Percentiles rank a stretch among this genome's conserved stretches.
Conservation (phyloP, 2,888 invertebrate genomes). For the Blastobasis adustella region DNA sequence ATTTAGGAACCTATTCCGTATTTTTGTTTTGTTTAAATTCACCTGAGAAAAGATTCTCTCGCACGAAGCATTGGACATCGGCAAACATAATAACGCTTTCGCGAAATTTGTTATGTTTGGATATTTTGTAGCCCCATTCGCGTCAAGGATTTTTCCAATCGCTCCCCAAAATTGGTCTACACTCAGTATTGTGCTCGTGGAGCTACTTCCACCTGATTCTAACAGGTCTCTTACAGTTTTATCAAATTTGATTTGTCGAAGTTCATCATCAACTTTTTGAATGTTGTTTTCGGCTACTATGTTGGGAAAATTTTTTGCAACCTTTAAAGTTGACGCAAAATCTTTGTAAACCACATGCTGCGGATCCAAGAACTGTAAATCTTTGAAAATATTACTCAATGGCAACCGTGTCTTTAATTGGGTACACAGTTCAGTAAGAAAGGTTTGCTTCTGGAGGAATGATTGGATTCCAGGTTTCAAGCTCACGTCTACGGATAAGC, state of each 20-base stretch:
- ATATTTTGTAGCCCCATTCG: slow-evolving; percentile 3
- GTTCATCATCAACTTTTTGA: slow-evolving; percentile 11
- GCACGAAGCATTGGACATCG: slow-evolving; percentile 6
- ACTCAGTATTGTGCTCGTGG: background rate
- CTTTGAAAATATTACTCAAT: slow-evolving; percentile 7
- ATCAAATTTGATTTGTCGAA: slow-evolving; percentile 8
- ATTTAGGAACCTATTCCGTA: background rate
- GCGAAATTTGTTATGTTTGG: slow-evolving; percentile 5
- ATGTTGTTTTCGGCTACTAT: slow-evolving; percentile 5
- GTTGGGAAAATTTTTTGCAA: slow-evolving; percentile 4
- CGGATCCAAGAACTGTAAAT: slow-evolving; percentile 11
- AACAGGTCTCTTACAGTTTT: slow-evolving; percentile 6
- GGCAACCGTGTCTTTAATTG: slow-evolving; percentile 10
- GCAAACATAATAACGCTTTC: slow-evolving; percentile 5
- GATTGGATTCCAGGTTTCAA: slow-evolving; percentile 5
- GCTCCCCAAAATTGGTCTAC: slow-evolving; percentile 3
- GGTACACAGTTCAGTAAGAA: slow-evolving; percentile 7
- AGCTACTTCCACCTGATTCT: slow-evolving; percentile 3
- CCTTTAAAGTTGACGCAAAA: slow-evolving; percentile 3
- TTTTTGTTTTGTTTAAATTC: slow-evolving; percentile 4
- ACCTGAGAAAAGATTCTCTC: slow-evolving; percentile 2
- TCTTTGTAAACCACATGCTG: slow-evolving; percentile 12
- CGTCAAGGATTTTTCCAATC: slow-evolving; percentile 3
- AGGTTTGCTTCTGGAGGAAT: slow-evolving; percentile 3
- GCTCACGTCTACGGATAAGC: slow-evolving; percentile 3